Evolutionary conservation across 2,113 vertebrate genomes (phyloP).

Genomic region (Brachyhypopomus occidentalis): DNA sequence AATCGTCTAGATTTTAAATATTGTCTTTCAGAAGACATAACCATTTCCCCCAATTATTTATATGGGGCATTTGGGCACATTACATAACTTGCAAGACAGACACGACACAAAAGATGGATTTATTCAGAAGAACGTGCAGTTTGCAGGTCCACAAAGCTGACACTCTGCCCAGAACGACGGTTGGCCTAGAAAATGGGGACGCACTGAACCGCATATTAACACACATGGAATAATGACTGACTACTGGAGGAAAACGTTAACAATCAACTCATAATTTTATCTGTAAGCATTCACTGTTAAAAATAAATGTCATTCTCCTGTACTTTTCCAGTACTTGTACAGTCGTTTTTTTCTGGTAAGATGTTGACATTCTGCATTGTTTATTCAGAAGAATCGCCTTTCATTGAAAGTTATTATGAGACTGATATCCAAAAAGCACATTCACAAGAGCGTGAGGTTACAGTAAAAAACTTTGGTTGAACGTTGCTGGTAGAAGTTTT

Average conservation of each 20-base stretch:
- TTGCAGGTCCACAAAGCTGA: conserved; percentile 34
- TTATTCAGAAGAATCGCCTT: no score
- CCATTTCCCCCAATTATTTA: not conserved
- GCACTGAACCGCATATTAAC: conserved; percentile 13
- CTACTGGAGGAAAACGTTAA: not conserved
- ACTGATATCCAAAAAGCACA: no score
- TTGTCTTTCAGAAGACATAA: not conserved
- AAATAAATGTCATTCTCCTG: no score
- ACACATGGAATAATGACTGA: not conserved
- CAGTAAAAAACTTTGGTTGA: no score
- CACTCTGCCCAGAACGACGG: conserved; percentile 34
- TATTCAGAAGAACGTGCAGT: conserved; percentile 31
- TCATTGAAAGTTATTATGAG: no score
- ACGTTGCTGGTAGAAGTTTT: no score
- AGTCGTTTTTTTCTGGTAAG: no score
- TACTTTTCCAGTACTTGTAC: no score
- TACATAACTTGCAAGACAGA: conserved; percentile 35
- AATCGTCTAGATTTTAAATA: not conserved
- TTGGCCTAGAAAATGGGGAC: conserved; percentile 36
- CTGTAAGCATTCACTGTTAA: no score
- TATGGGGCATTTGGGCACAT: conserved; percentile 27
- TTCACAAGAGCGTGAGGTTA: no score
- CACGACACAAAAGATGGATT: conserved; percentile 31
- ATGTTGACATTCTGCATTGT: no score
- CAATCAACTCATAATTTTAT: no score